Percentiles rank a stretch among this genome's conserved stretches.
Conservation (phyloP, 2,888 invertebrate genomes). For the Choristoneura rosaceana region DNA sequence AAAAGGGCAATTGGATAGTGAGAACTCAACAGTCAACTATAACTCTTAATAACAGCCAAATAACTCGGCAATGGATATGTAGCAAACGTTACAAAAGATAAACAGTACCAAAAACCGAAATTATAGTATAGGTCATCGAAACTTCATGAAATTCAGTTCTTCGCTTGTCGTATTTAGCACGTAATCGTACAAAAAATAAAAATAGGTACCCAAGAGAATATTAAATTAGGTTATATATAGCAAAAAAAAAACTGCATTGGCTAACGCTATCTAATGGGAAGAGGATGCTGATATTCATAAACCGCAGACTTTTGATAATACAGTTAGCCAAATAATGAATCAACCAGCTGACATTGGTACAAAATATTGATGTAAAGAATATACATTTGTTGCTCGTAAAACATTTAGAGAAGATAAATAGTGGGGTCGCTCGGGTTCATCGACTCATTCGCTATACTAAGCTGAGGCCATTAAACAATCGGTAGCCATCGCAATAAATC, state of each 20-base stretch:
- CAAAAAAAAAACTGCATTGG: background rate
- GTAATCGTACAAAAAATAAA: background rate
- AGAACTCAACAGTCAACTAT: no score
- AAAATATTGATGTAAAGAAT: background rate
- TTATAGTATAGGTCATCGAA: no score
- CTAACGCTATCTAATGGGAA: background rate
- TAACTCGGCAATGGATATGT: no score
- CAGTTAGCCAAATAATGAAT: background rate
- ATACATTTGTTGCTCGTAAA: background rate
- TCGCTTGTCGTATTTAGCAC: background rate
- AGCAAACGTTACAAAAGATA: no score
- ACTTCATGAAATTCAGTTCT: no score
- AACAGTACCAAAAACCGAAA: no score
- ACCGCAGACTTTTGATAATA: conserved; percentile 3
- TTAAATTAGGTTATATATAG: no score
- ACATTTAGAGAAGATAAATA: background rate
- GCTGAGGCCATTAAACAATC: conserved; percentile 35
- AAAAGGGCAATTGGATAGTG: no score
- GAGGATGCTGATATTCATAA: conserved; percentile 6
- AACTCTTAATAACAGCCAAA: no score
- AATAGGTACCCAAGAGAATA: no score
- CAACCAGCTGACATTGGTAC: background rate
- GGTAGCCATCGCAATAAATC: conserved; percentile 29
- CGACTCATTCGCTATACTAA: conserved; percentile 25
- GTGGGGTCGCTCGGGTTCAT: conserved; percentile 16